Base-by-base conservation (phyloP, 1,140 invertebrate genomes). In the Ylistrum balloti region DNA sequence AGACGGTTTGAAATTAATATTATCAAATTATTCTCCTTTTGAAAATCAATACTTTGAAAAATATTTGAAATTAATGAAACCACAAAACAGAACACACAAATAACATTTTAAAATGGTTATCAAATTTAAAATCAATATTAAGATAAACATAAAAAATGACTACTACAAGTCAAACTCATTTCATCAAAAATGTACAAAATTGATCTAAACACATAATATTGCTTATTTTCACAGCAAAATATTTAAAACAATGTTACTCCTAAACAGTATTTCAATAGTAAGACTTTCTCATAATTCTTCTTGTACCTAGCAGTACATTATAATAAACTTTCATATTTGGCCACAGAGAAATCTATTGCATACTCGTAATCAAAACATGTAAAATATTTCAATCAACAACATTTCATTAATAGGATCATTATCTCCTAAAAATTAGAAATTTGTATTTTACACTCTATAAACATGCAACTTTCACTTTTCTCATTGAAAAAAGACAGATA, bases 11-110 rank as follows among this genome's bases (percentile, higher is more conserved):
- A n/a, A n/a, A n/a, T n/a, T n/a, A n/a, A n/a, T n/a, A n/a, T n/a
- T n/a, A n/a, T n/a, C n/a, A n/a, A n/a, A n/a, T n/a, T n/a, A n/a
- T n/a, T n/a, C n/a, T n/a, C n/a, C n/a, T n/a, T n/a, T n/a, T n/a
- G n/a, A 74, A 45, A 45, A 45, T 17, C 41, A 45, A 13, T 45
- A 13, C 17, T 13, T 15, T 17, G 28, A 9, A 28, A 17, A 28
- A 74, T 74, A 74, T n/a, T 74, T 74, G 9, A 13, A 17, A 45
- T 45, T 1, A 45, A 74, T 17, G n/a, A 28, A n/a, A 74, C n/a
- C n/a, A 74, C n/a, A n/a, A 74, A 74, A 74, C n/a, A 74, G n/a
- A 74, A 74, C 56, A 74, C 56, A 74, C n/a, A 74, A 74, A 17
- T 74, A 74, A 74, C 56, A 74, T n/a, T 28, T 74, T 74, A 28